Percentiles rank a stretch among this genome's conserved stretches.
Conservation (phyloP, 2,888 invertebrate genomes). For the Melanargia galathea region DNA sequence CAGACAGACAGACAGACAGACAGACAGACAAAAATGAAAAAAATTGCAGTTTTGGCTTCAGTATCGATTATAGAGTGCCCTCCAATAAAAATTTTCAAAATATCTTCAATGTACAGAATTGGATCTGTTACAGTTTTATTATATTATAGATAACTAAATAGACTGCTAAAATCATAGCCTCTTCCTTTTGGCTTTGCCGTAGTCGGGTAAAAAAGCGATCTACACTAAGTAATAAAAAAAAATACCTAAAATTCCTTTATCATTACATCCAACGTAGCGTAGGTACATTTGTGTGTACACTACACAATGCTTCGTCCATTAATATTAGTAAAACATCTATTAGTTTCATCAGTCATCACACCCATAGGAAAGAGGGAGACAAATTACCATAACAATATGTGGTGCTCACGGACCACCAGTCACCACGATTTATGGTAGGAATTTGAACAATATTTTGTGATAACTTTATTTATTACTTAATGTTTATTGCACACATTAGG, state of each 20-base stretch:
- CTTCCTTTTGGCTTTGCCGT: no score
- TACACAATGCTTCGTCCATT: slow-evolving; percentile 16
- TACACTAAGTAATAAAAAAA: not conserved
- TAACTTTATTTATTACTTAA: slow-evolving; percentile 4
- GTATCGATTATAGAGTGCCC: no score
- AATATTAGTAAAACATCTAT: slow-evolving; percentile 23
- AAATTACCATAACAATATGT: slow-evolving; percentile 34
- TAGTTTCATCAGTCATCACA: slow-evolving; percentile 19
- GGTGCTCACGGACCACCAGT: not conserved
- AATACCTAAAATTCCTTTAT: not conserved
- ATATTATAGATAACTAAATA: no score
- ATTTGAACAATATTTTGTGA: not conserved
- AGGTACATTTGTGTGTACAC: slow-evolving; percentile 7
- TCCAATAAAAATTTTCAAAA: no score
- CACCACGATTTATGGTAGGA: slow-evolving; percentile 11
- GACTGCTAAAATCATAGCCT: no score
- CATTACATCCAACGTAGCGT: not conserved
- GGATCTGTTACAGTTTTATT: no score
- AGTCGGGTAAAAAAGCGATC: no score
- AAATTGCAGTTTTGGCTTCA: no score
- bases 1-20: no score
- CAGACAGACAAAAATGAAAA: no score
- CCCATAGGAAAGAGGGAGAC: slow-evolving; percentile 1
- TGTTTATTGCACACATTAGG: not conserved
- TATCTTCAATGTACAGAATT: no score